phyloP scores from a whole-genome alignment of 92 coral and sea anemone genomes.

The Siderastrea radians region DNA sequence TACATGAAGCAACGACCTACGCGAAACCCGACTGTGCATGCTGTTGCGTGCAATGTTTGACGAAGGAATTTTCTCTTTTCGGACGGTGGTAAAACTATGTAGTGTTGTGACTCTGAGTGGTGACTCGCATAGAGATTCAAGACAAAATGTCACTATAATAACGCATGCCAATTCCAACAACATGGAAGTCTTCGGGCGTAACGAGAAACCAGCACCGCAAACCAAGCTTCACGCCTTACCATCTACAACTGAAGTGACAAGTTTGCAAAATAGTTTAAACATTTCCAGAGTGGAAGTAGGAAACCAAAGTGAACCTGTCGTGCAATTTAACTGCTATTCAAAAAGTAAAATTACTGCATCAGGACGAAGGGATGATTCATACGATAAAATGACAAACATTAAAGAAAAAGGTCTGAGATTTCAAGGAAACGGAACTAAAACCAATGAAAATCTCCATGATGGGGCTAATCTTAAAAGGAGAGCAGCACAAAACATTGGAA shows the following conservation, averaged over 20 bases:
- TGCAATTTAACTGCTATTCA: no score
- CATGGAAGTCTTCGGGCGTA: background rate
- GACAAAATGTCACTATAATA: no score
- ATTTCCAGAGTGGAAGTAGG: background rate
- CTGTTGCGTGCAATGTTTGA: no score
- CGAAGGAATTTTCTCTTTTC: background rate
- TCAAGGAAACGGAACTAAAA: background rate
- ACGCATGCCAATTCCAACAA: no score
- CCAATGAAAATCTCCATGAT: background rate
- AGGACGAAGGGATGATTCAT: background rate
- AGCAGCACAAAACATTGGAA: background rate
- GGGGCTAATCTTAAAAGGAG: conserved; percentile 6
- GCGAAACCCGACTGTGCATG: no score
- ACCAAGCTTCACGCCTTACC: background rate
- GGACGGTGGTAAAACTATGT: conserved; percentile 29
- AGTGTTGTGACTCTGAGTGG: background rate
- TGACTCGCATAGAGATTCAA: background rate
- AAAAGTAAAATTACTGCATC: background rate
- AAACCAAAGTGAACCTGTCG: background rate
- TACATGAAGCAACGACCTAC: no score
- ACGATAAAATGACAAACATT: background rate
- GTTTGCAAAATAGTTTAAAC: background rate
- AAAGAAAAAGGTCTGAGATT: background rate
- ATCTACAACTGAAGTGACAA: background rate
- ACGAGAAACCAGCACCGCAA: background rate